Conservation (phyloP, 2,797 vertebrate genomes). For the Diplodus sargus region DNA sequence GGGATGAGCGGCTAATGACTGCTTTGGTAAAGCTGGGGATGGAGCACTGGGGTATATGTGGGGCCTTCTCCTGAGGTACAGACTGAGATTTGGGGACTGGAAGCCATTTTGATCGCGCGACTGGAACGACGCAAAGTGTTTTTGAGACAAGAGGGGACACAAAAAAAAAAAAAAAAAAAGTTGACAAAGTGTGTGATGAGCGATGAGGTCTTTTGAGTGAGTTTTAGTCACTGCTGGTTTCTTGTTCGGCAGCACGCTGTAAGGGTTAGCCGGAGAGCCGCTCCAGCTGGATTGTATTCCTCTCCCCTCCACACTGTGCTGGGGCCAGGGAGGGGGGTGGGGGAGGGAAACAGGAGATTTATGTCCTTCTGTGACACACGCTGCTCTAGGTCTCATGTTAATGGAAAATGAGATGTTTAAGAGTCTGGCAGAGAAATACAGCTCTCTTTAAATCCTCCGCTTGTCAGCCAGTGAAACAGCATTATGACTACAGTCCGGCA, state of each 20-base stretch:
- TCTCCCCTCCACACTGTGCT: conserved; percentile 70
- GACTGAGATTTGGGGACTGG: conserved; percentile 30
- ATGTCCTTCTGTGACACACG: conserved; percentile 82
- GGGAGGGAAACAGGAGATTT: conserved; percentile 79
- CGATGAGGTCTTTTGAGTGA: background rate
- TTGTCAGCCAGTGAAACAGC: conserved; percentile 77
- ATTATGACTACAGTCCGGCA: conserved; percentile 76
- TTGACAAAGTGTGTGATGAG: conserved; percentile 2
- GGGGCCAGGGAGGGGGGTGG: conserved; percentile 74
- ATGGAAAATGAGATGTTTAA: conserved; percentile 85
- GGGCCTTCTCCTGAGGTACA: conserved; percentile 23
- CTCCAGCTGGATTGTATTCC: conserved; percentile 68
- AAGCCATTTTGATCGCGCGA: conserved; percentile 28
- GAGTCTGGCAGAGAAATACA: conserved; percentile 81
- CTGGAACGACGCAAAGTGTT: conserved; percentile 12
- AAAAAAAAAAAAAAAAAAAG: background rate
- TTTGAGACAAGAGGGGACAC: conserved; percentile 7
- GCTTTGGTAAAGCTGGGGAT: conserved; percentile 51
- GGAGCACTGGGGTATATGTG: conserved; percentile 36
- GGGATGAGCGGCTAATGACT: conserved; percentile 73
- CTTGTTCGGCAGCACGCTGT: conserved; percentile 49
- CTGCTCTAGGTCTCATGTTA: conserved; percentile 83
- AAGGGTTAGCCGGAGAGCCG: conserved; percentile 62
- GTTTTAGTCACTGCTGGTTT: conserved; percentile 29
- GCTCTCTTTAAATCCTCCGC: conserved; percentile 78